Evolutionary conservation across 2,797 vertebrate genomes (phyloP).

Genomic region (Phoebastria nigripes): DNA sequence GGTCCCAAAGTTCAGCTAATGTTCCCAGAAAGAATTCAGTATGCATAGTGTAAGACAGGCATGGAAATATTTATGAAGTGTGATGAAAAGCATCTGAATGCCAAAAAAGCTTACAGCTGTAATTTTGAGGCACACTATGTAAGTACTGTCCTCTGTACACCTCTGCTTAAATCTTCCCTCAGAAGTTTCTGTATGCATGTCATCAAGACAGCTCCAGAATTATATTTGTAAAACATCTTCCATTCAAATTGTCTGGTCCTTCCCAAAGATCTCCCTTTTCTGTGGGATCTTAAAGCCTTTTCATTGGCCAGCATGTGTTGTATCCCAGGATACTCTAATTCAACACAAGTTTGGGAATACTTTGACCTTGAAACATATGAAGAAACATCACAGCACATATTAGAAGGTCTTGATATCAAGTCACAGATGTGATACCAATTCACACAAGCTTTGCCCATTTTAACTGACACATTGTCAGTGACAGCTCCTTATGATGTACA

Average conservation of each 20-base stretch:
- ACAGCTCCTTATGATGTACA: not conserved
- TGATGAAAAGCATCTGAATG: not conserved
- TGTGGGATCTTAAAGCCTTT: not conserved
- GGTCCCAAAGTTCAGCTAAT: not conserved
- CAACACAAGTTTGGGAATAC: not conserved
- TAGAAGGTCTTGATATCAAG: not conserved
- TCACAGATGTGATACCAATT: not conserved
- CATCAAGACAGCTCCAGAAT: not conserved
- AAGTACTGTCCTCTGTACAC: not conserved
- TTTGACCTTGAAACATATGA: not conserved
- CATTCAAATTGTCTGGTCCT: not conserved
- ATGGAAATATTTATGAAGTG: not conserved
- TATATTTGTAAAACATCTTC: not conserved
- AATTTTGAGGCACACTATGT: not conserved
- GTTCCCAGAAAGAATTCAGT: not conserved
- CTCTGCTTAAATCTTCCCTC: not conserved
- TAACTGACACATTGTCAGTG: not conserved
- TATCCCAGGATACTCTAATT: not conserved
- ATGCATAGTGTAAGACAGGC: not conserved
- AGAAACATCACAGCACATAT: not conserved
- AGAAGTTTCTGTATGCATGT: not conserved
- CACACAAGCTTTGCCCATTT: not conserved
- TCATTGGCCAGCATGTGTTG: not conserved
- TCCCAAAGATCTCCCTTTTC: not conserved
- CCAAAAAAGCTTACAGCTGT: not conserved